phyloP scores from a whole-genome alignment of 2,888 invertebrate species.

The Cheilosia scutellata region DNA sequence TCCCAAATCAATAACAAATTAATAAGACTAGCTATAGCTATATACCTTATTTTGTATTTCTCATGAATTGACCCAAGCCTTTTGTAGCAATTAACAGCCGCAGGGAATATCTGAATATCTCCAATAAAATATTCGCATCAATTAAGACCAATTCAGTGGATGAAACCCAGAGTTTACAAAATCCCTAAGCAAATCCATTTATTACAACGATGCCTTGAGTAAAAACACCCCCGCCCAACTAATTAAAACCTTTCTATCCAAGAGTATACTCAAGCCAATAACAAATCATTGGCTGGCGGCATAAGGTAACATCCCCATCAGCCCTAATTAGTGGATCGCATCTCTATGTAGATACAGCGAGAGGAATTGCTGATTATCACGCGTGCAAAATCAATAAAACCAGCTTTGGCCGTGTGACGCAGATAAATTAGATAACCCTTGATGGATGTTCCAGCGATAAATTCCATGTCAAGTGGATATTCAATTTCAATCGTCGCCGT shows the following conservation, averaged over 20 bases:
- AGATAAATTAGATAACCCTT: slow-evolving; percentile 27
- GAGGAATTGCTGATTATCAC: slow-evolving; percentile 18
- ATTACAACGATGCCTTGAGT: neutral
- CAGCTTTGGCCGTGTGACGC: neutral
- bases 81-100: too few species aligned
- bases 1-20: too few species aligned
- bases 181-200: neutral
- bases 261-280: slow-evolving; percentile 1
- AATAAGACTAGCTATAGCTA: too few species aligned
- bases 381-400: slow-evolving; percentile 54
- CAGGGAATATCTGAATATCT: too few species aligned
- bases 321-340: slow-evolving; percentile 15
- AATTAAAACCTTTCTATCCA: slow-evolving; percentile 35
- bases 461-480: slow-evolving; percentile 35
- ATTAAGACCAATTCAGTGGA: neutral
- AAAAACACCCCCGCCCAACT: neutral
- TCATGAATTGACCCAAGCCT: too few species aligned
- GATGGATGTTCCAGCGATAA: slow-evolving; percentile 7
- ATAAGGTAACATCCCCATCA: slow-evolving; percentile 10
- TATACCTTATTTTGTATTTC: too few species aligned
- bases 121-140: too few species aligned
- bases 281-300: neutral
- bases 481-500: slow-evolving; percentile 16
- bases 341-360: neutral
- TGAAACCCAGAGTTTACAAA: neutral